Percentiles rank a stretch among this genome's conserved stretches.
Conservation (phyloP, 2,113 vertebrate genomes). For the Gila orcuttii region DNA sequence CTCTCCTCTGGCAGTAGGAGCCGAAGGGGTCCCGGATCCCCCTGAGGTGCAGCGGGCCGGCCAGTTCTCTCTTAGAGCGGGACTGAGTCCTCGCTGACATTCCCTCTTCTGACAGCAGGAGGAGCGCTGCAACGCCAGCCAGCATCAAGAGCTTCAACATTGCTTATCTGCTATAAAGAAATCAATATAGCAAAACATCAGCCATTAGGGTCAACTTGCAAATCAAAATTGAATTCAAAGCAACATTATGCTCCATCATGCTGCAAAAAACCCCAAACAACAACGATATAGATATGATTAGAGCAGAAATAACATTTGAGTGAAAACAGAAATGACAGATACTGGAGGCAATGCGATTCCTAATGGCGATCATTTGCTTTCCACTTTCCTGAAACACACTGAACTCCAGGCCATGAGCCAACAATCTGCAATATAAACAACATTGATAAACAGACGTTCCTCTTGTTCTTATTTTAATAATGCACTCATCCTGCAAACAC, state of each 20-base stretch:
- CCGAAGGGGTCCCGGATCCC: constrained; percentile 88
- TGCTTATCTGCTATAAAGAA: constrained; percentile 58
- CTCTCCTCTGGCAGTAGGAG: constrained; percentile 84
- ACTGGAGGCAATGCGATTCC: not conserved
- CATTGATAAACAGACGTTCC: constrained; percentile 53
- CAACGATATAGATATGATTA: not conserved
- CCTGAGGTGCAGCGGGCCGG: constrained; percentile 80
- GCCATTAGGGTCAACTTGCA: constrained; percentile 24
- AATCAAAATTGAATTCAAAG: constrained; percentile 2
- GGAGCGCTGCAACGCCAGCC: constrained; percentile 59
- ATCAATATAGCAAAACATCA: constrained; percentile 34
- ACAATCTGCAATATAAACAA: constrained; percentile 55
- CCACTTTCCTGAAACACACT: constrained; percentile 31
- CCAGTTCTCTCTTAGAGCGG: constrained; percentile 74
- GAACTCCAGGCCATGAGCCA: constrained; percentile 36
- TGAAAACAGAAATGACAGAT: not conserved
- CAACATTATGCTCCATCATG: constrained; percentile 20
- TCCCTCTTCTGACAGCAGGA: constrained; percentile 67
- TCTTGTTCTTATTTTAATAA: constrained; percentile 25
- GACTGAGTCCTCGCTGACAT: constrained; percentile 58
- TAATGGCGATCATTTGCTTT: not conserved
- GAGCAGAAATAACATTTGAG: constrained; percentile 9
- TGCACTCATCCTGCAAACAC: not conserved
- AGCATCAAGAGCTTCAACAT: constrained; percentile 68
- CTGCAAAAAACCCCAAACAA: not conserved